Conservation (phyloP, 2,888 invertebrate species). For the Griposia aprilina region DNA sequence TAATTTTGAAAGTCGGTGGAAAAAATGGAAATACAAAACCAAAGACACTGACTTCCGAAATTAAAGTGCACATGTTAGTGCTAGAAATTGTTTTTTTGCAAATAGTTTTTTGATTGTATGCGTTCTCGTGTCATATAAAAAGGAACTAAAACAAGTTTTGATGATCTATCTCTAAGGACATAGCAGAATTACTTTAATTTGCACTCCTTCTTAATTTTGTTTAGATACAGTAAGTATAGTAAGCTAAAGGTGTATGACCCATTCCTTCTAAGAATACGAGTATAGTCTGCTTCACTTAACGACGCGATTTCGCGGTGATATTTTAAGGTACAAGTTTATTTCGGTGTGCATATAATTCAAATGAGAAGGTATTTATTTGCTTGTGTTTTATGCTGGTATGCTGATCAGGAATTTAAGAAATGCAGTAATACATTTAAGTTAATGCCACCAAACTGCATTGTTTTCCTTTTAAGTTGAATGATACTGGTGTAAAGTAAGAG, state of each 20-base stretch:
- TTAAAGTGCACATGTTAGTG: too few species aligned
- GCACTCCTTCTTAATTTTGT: neutral
- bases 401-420: slow-evolving; percentile 8
- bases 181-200: neutral
- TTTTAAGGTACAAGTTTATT: slow-evolving; percentile 34
- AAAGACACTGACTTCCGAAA: too few species aligned
- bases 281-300: slow-evolving; percentile 25
- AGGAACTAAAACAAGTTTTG: too few species aligned
- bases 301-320: slow-evolving; percentile 30
- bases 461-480: neutral
- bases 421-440: neutral
- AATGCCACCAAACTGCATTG: slow-evolving; percentile 9
- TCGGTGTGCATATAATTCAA: slow-evolving; percentile 6
- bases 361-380: neutral
- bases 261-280: slow-evolving; percentile 40
- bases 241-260: slow-evolving; percentile 36
- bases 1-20: too few species aligned
- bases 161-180: neutral
- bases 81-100: too few species aligned
- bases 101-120: too few species aligned
- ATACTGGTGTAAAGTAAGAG: neutral
- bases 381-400: neutral
- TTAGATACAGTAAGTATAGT: neutral
- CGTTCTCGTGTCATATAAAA: too few species aligned
- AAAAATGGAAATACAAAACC: too few species aligned